Conservation (phyloP, 2,888 invertebrate genomes). For the Slavum lentiscoides region DNA sequence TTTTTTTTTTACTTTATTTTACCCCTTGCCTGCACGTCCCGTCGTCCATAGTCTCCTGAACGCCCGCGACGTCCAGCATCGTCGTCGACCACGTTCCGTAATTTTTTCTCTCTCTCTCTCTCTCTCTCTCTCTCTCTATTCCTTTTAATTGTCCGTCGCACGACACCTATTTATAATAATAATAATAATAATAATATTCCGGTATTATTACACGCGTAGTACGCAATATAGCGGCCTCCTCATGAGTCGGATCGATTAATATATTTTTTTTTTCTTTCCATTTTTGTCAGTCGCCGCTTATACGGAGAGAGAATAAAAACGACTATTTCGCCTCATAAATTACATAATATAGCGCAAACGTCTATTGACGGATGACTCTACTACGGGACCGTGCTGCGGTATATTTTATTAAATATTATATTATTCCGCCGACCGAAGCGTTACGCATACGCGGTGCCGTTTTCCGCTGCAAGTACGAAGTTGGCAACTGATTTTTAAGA, state of each 20-base stretch:
- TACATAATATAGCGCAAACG: conserved; percentile 5
- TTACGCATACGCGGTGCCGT: too few species aligned
- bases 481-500: too few species aligned
- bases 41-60: too few species aligned
- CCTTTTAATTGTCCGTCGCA: conserved; percentile 50
- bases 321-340: conserved; percentile 43
- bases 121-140: neutral
- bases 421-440: too few species aligned
- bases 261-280: neutral
- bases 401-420: too few species aligned
- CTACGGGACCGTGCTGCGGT: too few species aligned
- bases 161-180: conserved; percentile 51
- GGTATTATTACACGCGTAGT: neutral
- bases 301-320: neutral
- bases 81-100: neutral
- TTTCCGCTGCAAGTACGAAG: too few species aligned
- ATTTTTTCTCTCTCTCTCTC: too few species aligned
- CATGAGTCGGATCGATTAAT: conserved; percentile 51
- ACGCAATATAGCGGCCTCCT: conserved; percentile 18
- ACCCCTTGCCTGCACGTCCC: too few species aligned
- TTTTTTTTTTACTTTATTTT: neutral
- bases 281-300: neutral
- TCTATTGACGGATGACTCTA: conserved; percentile 41
- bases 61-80: too few species aligned
- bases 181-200: conserved; percentile 41